Percentiles rank a stretch among this genome's conserved stretches.
phyloP scores from a whole-genome alignment of 2,797 vertebrate genomes.

The Macropus fuliginosus region DNA sequence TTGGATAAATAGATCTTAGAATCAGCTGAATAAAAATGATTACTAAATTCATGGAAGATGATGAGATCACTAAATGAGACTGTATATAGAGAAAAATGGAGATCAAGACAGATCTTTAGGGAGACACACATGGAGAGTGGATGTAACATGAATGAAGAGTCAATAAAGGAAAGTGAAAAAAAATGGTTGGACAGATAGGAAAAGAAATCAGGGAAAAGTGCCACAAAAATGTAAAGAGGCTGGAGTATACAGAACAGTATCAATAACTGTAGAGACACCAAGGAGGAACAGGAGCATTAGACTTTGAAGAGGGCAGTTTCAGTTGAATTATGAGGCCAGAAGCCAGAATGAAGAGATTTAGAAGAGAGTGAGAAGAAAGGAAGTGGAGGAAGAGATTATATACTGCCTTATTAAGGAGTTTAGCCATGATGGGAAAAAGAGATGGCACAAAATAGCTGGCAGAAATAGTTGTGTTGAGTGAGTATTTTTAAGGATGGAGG shows the following conservation, averaged over 20 bases:
- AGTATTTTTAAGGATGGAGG: neutral
- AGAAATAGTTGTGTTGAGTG: neutral
- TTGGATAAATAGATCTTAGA: neutral
- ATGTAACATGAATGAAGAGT: neutral
- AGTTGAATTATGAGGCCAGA: neutral
- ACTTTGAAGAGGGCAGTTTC: neutral
- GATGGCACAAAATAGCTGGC: neutral
- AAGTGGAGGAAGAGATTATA: neutral
- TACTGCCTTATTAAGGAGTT: neutral
- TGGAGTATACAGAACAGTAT: neutral
- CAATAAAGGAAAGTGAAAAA: neutral
- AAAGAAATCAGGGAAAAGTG: neutral
- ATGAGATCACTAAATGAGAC: neutral
- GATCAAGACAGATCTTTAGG: neutral
- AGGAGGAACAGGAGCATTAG: neutral
- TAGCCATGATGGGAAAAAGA: neutral
- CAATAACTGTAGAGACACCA: neutral
- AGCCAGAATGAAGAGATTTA: neutral
- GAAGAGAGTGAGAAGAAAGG: neutral
- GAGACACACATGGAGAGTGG: neutral
- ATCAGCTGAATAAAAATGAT: neutral
- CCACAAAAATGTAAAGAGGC: neutral
- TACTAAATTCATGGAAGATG: neutral
- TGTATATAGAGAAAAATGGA: neutral
- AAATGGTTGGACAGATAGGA: neutral